phyloP scores from a whole-genome alignment of 2,888 invertebrate genomes.

The Sesia apiformis region DNA sequence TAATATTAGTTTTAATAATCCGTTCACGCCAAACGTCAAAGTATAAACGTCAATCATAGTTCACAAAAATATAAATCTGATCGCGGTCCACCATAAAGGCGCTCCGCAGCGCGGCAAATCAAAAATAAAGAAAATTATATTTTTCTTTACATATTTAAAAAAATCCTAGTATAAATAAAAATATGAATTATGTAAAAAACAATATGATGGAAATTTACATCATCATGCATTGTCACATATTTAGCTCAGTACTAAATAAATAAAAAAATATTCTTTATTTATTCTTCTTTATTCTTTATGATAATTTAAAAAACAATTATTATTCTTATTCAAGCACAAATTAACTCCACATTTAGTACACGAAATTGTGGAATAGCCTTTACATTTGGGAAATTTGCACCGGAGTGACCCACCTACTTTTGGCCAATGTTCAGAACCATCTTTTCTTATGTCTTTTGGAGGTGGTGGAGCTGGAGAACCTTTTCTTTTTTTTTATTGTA shows the following conservation, averaged over 20 bases:
- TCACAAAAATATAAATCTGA: too few relatives aligned
- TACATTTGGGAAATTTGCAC: slow-evolving; percentile 33
- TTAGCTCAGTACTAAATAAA: slow-evolving; percentile 19
- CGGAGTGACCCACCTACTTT: slow-evolving; percentile 30
- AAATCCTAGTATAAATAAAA: slow-evolving; percentile 13
- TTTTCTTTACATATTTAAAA: too few relatives aligned
- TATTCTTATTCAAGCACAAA: slow-evolving; percentile 26
- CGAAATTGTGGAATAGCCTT: slow-evolving; percentile 31
- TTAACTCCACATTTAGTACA: slow-evolving; percentile 29
- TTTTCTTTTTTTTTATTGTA: slow-evolving; percentile 27
- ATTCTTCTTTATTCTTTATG: slow-evolving; percentile 21
- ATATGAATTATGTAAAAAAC: slow-evolving; percentile 16
- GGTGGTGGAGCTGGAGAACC: slow-evolving; percentile 29
- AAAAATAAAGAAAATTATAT: too few relatives aligned
- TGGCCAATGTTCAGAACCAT: slow-evolving; percentile 35
- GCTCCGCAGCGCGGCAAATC: too few relatives aligned
- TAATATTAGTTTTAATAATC: too few relatives aligned
- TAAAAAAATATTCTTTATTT: slow-evolving; percentile 11
- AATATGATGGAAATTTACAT: slow-evolving; percentile 21
- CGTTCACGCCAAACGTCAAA: too few relatives aligned
- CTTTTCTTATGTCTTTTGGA: slow-evolving; percentile 33
- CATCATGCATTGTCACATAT: slow-evolving; percentile 18
- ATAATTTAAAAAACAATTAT: slow-evolving; percentile 28
- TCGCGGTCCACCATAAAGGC: too few relatives aligned
- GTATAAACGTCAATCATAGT: too few relatives aligned